These are phyloP conservation scores for Ceuthmochares aereus DNA, from an alignment of 2,113 vertebrate genomes.

Conservation along the genomic window DNA sequence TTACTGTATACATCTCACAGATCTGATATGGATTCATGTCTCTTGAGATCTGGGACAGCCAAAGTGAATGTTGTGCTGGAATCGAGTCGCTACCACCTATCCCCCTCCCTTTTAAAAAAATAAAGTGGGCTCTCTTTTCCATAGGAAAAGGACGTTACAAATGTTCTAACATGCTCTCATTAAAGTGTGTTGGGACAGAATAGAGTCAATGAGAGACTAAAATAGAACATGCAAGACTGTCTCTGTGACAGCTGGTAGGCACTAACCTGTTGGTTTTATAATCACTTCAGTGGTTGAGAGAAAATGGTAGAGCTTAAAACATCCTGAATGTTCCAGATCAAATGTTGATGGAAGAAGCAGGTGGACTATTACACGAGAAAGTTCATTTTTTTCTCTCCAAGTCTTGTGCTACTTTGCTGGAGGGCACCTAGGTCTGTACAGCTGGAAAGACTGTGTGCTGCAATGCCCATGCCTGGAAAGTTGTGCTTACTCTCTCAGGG, in stretches of 20 bases:
- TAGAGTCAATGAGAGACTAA: neutral
- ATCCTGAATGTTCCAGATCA: neutral
- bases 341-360: neutral
- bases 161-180: neutral
- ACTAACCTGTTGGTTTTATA: neutral
- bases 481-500: neutral
- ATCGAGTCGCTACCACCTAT: neutral
- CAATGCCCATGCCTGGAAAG: neutral
- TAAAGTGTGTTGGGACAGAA: neutral
- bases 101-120: neutral
- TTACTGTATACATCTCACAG: no score
- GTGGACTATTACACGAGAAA: neutral
- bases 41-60: neutral
- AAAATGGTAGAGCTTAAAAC: neutral
- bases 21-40: neutral
- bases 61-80: neutral
- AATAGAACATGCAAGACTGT: neutral
- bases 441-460: neutral
- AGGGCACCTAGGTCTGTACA: no score
- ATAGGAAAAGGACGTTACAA: neutral
- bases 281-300: neutral
- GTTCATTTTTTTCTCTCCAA: neutral
- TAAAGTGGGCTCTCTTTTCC: neutral
- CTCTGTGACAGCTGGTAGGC: neutral
- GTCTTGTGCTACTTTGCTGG: neutral